Base-by-base conservation (phyloP, 2,888 invertebrate genomes). In the Cryptus armator region DNA sequence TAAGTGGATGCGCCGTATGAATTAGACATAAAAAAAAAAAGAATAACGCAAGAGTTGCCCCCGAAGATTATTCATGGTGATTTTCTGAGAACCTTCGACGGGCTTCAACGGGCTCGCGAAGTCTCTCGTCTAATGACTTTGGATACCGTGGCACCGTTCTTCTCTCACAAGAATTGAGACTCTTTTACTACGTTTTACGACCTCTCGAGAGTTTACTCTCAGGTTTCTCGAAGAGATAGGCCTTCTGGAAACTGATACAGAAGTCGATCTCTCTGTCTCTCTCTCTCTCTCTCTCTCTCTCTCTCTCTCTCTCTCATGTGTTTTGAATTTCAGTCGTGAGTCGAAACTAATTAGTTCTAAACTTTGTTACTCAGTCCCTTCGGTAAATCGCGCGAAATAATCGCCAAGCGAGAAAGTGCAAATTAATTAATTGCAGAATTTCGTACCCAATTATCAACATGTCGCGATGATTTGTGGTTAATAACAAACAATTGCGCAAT, bases 51-150 rank as follows among this genome's bases (percentile, higher is more conserved):
- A 48, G 48, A 48, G 59, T 59, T 59, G 59, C 59, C 51, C 44
- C 59, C 56, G 59, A 74, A 74, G 83, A 83, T 83, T 83, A 78
- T 78, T 83, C 74, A 72, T 74, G 43, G 74, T 29, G 78, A 37
- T 59, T 78, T 83, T 74, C 78, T 62, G 59, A 68, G 83, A 83
- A 78, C 56, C 78, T 43, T 74, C 48, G 59, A 12, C 67, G n/a
- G 2, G 71, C 59, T 67, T 46, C 71, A 74, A 78, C 62, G 68
- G 83, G 16, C 78, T 66, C 62, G 16, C 19, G 51, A 24, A 37
- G 37, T 37, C 37, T 68, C 66, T 67, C 68, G 46, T 74, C 44
- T 62, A 74, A 74, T 62, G 51, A 37, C 83, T 19, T 44, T 53
- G 64, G 70, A 12, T 51, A 37, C 53, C 32, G 51, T 62, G 29